Percentiles rank a stretch among this genome's conserved stretches.
These are phyloP conservation scores for Danio kyathit DNA, from an alignment of 2,797 vertebrate species.

Conservation along the genomic window DNA sequence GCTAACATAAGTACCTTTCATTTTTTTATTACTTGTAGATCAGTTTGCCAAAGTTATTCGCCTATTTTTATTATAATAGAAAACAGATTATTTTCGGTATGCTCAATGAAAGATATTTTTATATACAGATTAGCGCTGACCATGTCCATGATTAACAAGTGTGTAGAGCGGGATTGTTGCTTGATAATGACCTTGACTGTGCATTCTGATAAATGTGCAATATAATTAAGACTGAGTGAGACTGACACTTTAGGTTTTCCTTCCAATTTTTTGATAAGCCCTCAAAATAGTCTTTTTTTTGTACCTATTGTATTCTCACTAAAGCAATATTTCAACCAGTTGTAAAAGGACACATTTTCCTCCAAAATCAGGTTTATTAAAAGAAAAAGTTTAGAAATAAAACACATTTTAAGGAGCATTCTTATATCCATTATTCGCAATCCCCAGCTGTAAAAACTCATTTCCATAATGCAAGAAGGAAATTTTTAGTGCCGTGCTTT, in stretches of 20 bases:
- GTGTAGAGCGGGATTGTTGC: neutral
- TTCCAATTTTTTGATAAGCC: neutral
- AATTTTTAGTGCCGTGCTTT: neutral
- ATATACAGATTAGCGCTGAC: neutral
- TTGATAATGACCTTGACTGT: neutral
- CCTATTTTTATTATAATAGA: neutral
- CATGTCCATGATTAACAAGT: neutral
- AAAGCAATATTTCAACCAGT: neutral
- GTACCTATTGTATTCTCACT: neutral
- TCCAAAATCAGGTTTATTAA: neutral
- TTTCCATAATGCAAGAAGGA: neutral
- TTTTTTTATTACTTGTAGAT: conserved; percentile 38
- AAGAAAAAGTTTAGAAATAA: neutral
- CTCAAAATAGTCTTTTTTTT: neutral
- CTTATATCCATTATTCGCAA: neutral
- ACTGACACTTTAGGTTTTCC: neutral
- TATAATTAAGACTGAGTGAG: conserved; percentile 26
- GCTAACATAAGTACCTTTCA: conserved; percentile 28
- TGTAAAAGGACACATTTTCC: neutral
- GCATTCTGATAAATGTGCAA: conserved; percentile 26
- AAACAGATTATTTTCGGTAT: neutral
- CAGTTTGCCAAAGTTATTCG: conserved; percentile 38
- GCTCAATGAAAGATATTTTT: neutral
- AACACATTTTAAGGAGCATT: neutral
- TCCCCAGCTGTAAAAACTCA: neutral